A percentile compares a stretch with the other conserved stretches of the same genome.
Evolutionary conservation across 2,797 vertebrate genomes (phyloP).

Genomic region (Sebastes jordani): DNA sequence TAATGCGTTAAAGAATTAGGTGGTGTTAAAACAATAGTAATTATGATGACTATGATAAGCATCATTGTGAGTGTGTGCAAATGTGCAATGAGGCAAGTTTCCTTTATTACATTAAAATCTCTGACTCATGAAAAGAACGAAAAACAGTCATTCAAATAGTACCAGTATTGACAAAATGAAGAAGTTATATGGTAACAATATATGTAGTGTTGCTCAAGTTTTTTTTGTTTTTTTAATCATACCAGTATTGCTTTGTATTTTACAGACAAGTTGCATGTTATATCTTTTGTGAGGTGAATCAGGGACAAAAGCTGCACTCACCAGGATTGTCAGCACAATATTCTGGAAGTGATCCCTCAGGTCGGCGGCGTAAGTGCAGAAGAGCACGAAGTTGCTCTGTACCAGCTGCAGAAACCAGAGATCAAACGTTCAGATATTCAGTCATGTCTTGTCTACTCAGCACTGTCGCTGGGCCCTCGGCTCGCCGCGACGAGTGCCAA

Average conservation of each 20-base stretch:
- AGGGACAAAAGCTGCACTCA: slow-evolving; percentile 74
- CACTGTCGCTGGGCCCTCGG: slow-evolving; percentile 22
- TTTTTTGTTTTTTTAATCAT: neutral
- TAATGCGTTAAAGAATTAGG: too few species aligned
- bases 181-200: neutral
- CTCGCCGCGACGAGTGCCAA: slow-evolving; percentile 20
- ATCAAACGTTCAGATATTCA: slow-evolving; percentile 50
- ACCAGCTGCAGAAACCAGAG: slow-evolving; percentile 86
- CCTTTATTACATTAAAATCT: neutral
- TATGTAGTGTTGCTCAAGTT: neutral
- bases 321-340: slow-evolving; percentile 94
- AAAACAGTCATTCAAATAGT: neutral
- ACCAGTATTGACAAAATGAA: neutral
- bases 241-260: neutral
- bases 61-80: neutral
- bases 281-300: neutral
- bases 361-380: slow-evolving; percentile 91
- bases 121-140: neutral
- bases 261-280: neutral
- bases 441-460: slow-evolving; percentile 45
- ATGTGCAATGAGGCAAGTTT: neutral
- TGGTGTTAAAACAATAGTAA: too few species aligned
- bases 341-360: slow-evolving; percentile 92
- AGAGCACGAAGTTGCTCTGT: slow-evolving; percentile 96
- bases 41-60: neutral